Base-by-base conservation (phyloP, 2,113 vertebrate genomes). In the Tiliqua scincoides region DNA sequence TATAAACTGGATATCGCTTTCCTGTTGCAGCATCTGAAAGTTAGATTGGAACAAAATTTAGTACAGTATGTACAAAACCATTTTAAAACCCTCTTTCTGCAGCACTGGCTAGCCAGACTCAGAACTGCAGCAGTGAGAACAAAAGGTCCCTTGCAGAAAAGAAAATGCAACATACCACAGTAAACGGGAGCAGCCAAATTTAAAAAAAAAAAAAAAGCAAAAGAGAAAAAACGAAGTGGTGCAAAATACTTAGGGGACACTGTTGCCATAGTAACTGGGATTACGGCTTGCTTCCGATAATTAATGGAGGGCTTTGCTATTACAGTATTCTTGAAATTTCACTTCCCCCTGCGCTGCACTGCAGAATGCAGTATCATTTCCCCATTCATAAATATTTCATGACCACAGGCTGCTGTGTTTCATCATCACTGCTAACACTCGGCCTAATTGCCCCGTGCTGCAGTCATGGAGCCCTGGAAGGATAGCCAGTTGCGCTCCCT, bases 301-400 rank as follows among this genome's bases (percentile, higher is more conserved):
- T 97, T 97, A 97, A 97, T 95, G 95, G 96, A 97, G 93, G 95
- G 94, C 89, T 96, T 93, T 93, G 96, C 96, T 96, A 95, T 97
- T 96, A 95, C 95, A 92, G 96, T 92, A 92, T 94, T 96, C 95
- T 92, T 92, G 95, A 95, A 96, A 95, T 95, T 95, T 95, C 89
- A 54, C 93, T 95, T 93, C 94, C 93, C 93, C 95, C 88, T 86
- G 92, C 83, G 95, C 96, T 95, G 96, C 95, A 95, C 94, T 96
- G 95, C 96, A 96, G 97, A 95, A 94, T 91, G 95, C 95, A 97
- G 96, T 91, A 94, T 94, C 93, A 91, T 94, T 96, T 96, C 95
- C 95, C 96, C 95, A 95, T 97, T 97, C 97, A 97, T 97, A 96
- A 97, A 97, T 97, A 97, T 97, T 97, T 97, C 96, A 97, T 97